These are phyloP conservation scores for Anabas testudineus DNA, from an alignment of 2,797 vertebrate species.

Conservation along the genomic window DNA sequence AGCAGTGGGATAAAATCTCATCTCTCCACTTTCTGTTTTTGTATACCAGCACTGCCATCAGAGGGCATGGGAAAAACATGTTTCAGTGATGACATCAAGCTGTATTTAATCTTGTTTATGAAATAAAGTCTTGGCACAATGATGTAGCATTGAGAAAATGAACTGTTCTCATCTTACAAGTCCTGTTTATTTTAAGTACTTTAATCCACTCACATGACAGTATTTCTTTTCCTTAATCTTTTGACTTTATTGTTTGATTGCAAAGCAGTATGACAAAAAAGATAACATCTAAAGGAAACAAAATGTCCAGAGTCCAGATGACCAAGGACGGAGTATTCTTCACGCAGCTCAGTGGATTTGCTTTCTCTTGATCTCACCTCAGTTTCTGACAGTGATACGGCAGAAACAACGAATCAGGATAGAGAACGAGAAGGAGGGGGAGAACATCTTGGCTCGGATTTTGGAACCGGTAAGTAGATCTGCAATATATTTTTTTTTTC, in stretches of 20 bases:
- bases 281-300: slow-evolving; percentile 66
- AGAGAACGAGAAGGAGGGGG: slow-evolving; percentile 14
- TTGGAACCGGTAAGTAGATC: slow-evolving; percentile 59
- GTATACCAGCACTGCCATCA: slow-evolving; percentile 41
- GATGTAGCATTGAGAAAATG: slow-evolving; percentile 54
- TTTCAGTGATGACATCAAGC: slow-evolving; percentile 53
- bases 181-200: slow-evolving; percentile 63
- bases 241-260: slow-evolving; percentile 63
- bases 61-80: slow-evolving; percentile 58
- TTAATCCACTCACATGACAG: slow-evolving; percentile 51
- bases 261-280: slow-evolving; percentile 42
- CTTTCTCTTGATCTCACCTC: slow-evolving; percentile 65
- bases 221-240: slow-evolving; percentile 47
- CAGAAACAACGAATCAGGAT: slow-evolving; percentile 43
- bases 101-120: slow-evolving; percentile 66
- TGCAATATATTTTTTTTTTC: slow-evolving; percentile 45
- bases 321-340: slow-evolving; percentile 49
- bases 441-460: slow-evolving; percentile 46
- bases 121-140: slow-evolving; percentile 57
- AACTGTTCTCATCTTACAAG: slow-evolving; percentile 58
- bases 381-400: slow-evolving; percentile 59
- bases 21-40: slow-evolving; percentile 44
- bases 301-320: slow-evolving; percentile 72
- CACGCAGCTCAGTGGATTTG: slow-evolving; percentile 27
- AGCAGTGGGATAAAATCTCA: slow-evolving; percentile 33